These are phyloP conservation scores for Pristionchus maxplancki DNA, from an alignment of 2,888 invertebrate species.

Conservation along the genomic window DNA sequence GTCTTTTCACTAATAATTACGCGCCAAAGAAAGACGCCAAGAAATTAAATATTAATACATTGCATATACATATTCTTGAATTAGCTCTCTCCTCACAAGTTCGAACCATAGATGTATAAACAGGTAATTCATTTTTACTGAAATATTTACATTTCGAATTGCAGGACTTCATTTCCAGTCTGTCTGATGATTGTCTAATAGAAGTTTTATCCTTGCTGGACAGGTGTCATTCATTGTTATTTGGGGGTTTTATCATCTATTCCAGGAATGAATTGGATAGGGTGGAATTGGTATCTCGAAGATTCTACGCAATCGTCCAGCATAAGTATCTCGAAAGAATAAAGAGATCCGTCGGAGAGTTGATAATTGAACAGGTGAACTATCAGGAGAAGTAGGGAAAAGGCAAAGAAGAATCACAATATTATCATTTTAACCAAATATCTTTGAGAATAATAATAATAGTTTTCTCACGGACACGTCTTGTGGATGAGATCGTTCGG, in stretches of 20 bases:
- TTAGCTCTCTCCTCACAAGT: too few species aligned
- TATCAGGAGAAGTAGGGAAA: not conserved
- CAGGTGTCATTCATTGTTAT: too few species aligned
- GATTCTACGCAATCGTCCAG: not conserved
- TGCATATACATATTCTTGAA: too few species aligned
- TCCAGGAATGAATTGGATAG: not conserved
- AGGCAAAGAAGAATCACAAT: too few species aligned
- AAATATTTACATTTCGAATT: too few species aligned
- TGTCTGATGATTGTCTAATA: not conserved
- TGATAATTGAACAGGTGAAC: not conserved
- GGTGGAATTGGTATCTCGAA: not conserved
- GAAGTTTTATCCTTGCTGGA: not conserved
- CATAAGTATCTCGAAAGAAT: not conserved
- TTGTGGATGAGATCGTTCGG: not conserved
- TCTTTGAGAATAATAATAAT: too few species aligned
- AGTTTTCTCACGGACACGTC: not conserved
- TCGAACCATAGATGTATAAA: too few species aligned
- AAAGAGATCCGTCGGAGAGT: not conserved
- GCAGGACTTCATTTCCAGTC: not conserved
- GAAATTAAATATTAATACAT: too few species aligned
- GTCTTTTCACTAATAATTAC: too few species aligned
- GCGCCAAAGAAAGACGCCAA: too few species aligned
- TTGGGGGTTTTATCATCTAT: too few species aligned
- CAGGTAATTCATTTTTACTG: too few species aligned
- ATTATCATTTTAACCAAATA: not conserved